A percentile compares a stretch with the other conserved stretches of the same genome.
These are phyloP conservation scores for Cyanistes caeruleus DNA, from an alignment of 2,113 vertebrate species.

Conservation along the genomic window DNA sequence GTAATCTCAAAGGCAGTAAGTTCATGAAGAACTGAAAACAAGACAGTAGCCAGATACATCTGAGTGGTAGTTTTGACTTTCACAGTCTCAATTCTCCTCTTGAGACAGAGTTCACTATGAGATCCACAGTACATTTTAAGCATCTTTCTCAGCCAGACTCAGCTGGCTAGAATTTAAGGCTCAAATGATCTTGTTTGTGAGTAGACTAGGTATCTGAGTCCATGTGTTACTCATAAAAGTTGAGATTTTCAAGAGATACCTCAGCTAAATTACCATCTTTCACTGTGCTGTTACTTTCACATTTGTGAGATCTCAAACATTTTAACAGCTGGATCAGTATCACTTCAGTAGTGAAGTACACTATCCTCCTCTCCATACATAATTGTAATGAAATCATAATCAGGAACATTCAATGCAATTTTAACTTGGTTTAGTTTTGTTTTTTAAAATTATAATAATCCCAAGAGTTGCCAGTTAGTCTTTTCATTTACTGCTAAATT, in stretches of 20 bases:
- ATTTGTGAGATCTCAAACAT: background rate
- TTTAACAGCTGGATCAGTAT: background rate
- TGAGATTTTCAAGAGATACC: background rate
- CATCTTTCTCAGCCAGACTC: background rate
- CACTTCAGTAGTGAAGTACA: background rate
- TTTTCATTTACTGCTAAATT: background rate
- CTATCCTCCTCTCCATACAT: background rate
- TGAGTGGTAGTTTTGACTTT: background rate
- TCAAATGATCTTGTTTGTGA: background rate
- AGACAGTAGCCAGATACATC: background rate
- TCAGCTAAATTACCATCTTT: background rate
- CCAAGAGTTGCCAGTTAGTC: background rate
- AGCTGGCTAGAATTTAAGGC: background rate
- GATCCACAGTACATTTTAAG: background rate
- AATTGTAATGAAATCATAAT: background rate
- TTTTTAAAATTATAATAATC: constrained; percentile 1
- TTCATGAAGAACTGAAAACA: background rate
- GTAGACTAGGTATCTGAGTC: background rate
- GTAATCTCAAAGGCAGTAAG: background rate
- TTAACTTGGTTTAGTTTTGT: background rate
- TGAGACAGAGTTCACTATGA: background rate
- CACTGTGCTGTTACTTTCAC: background rate
- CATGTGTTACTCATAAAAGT: background rate
- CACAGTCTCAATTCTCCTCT: background rate
- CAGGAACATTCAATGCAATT: background rate